Conservation (phyloP, 2,797 vertebrate genomes). For the Lacerta agilis region DNA sequence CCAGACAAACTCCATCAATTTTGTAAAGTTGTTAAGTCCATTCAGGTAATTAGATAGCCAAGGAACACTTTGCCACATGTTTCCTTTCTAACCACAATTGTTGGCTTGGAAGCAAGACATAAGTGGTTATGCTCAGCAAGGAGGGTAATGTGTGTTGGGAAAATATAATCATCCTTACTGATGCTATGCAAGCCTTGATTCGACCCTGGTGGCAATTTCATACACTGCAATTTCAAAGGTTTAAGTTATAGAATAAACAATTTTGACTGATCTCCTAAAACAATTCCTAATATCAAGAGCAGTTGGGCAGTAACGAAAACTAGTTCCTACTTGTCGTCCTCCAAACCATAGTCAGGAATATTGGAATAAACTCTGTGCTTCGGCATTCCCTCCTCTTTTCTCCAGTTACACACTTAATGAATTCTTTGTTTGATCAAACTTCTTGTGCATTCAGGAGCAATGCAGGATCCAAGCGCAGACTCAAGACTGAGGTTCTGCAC, state of each 20-base stretch:
- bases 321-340: not conserved
- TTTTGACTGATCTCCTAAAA: not conserved
- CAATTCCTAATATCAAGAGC: not conserved
- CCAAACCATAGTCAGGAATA: not conserved
- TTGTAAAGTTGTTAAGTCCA: slow-evolving; percentile 5
- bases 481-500: not conserved
- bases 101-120: not conserved
- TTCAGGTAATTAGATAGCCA: not conserved
- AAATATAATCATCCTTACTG: not conserved
- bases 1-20: not conserved
- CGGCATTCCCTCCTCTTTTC: not conserved
- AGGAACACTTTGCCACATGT: rapidly evolving
- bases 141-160: not conserved
- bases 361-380: not conserved
- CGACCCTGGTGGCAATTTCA: not conserved
- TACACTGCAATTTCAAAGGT: not conserved
- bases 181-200: not conserved
- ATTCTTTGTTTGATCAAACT: not conserved
- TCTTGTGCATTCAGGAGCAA: not conserved
- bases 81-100: slow-evolving; percentile 4
- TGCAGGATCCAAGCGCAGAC: not conserved
- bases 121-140: not conserved
- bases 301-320: not conserved
- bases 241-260: not conserved
- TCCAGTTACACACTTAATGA: not conserved